Base-by-base conservation (phyloP, 2,113 vertebrate genomes). In the Lamprologus callipterus region DNA sequence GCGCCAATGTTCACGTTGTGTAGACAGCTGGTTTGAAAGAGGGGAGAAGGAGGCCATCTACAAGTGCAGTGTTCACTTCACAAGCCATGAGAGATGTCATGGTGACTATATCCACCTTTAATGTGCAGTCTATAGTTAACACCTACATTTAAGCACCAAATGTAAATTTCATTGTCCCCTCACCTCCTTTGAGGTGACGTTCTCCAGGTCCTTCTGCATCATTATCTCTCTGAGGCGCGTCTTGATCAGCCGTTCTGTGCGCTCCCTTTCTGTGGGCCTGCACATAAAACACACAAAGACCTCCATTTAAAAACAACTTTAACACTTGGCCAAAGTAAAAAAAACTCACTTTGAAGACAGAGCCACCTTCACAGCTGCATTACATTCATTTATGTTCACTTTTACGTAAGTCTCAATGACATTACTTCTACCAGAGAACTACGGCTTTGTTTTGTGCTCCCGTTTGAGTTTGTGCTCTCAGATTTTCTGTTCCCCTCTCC, bases 201-300 rank as follows among this genome's bases (percentile, higher is more conserved):
- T 99, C 92, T 99, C 99, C 96, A 99, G 95, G 95, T 99, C 98
- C 23, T 98, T 99, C 95, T 99, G 99, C 98, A 99, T 99, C 99
- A 99, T 99, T 85, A 99, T 99, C 94, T 99, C 99, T 63, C 98
- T 94, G 92, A 99, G 96, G 23, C 98, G 97, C 40, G 96, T 97
- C 94, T 98, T 99, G 93, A 99, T 98, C 13, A 99, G 95, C n/a
- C 97, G 96, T 81, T 99, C 99, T 0, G 98, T 99, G 81, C 98
- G 97, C 19, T 98, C 99, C 33, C 98, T 96, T 94, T 99, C 99
- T 11, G 99, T 99, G 60, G 98, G 99, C 93, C 98, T 99, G 95
- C 9, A 88, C 73, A 93, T 5, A 83, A 40, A 68, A 89, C 5
- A 93, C 47, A 89, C 49, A 87, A 8, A 80, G 65, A 86, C 80